These are phyloP conservation scores for Metopia argyrocephala DNA, from an alignment of 2,888 invertebrate genomes.

Conservation along the genomic window DNA sequence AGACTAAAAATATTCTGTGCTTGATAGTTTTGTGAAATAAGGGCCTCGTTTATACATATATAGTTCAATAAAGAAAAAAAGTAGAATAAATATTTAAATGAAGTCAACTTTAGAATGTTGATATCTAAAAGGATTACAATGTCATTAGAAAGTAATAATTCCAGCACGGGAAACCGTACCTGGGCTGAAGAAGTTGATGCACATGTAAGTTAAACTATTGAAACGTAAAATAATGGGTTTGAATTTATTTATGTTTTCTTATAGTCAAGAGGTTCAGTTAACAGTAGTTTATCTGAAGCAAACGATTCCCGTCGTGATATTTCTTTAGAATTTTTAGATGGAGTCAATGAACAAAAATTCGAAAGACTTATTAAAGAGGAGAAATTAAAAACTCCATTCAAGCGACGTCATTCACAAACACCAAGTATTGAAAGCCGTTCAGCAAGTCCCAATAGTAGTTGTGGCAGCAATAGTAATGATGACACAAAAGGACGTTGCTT, in stretches of 20 bases:
- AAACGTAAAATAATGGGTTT: not conserved
- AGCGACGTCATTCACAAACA: constrained; percentile 76
- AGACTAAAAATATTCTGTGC: not conserved
- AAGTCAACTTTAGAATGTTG: constrained; percentile 38
- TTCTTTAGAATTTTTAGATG: constrained; percentile 71
- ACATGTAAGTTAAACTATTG: constrained; percentile 31
- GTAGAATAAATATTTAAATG: not conserved
- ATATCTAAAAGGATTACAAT: constrained; percentile 42
- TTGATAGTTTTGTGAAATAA: too few species aligned
- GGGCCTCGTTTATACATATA: too few species aligned
- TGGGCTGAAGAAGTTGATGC: constrained; percentile 56
- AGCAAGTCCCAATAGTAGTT: constrained; percentile 72
- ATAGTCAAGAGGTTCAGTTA: constrained; percentile 38
- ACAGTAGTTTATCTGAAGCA: constrained; percentile 45
- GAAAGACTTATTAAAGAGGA: constrained; percentile 76
- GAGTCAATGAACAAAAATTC: constrained; percentile 77
- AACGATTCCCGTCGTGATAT: constrained; percentile 60
- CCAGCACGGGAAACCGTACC: constrained; percentile 8
- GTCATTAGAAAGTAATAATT: constrained; percentile 38
- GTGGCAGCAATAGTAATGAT: constrained; percentile 62
- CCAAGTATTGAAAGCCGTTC: constrained; percentile 74
- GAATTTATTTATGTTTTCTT: not conserved
- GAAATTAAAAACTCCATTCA: constrained; percentile 78
- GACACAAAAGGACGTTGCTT: constrained; percentile 13
- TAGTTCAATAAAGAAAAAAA: too few species aligned